Conservation (phyloP, 2,888 invertebrate species). For the Volucella bombylans region DNA sequence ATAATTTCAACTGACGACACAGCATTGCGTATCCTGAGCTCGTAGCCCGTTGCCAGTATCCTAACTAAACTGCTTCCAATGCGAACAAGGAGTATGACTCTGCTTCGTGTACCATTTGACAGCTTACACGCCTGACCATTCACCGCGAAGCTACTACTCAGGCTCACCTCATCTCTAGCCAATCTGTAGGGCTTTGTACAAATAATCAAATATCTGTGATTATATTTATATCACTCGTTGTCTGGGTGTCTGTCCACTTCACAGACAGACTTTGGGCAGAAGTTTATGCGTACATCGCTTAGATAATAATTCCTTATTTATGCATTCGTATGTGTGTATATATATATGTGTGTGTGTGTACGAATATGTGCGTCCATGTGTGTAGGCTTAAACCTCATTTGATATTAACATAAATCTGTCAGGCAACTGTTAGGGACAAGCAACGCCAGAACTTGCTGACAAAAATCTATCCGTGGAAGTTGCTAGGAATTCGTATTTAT, state of each 20-base stretch:
- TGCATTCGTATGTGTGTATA: neutral
- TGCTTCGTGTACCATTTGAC: constrained; percentile 74
- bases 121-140: constrained; percentile 74
- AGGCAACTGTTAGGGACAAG: constrained; percentile 61
- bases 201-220: constrained; percentile 69
- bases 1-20: constrained; percentile 54
- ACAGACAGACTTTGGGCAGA: constrained; percentile 9
- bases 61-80: constrained; percentile 58
- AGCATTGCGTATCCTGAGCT: constrained; percentile 36
- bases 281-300: constrained; percentile 69
- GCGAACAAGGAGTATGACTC: constrained; percentile 71
- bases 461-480: constrained; percentile 68
- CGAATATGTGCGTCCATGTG: neutral
- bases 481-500: constrained; percentile 66
- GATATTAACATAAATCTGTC: constrained; percentile 74
- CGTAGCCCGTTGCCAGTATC: constrained; percentile 7
- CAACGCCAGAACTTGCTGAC: constrained; percentile 60
- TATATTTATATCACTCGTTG: constrained; percentile 68
- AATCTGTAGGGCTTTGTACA: constrained; percentile 65
- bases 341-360: neutral
- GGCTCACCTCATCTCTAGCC: constrained; percentile 22
- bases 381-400: constrained; percentile 68
- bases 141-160: constrained; percentile 41
- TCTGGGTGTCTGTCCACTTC: constrained; percentile 52
- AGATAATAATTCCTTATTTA: constrained; percentile 60